phyloP scores from a whole-genome alignment of 2,797 vertebrate genomes.

The Aeoliscus strigatus region DNA sequence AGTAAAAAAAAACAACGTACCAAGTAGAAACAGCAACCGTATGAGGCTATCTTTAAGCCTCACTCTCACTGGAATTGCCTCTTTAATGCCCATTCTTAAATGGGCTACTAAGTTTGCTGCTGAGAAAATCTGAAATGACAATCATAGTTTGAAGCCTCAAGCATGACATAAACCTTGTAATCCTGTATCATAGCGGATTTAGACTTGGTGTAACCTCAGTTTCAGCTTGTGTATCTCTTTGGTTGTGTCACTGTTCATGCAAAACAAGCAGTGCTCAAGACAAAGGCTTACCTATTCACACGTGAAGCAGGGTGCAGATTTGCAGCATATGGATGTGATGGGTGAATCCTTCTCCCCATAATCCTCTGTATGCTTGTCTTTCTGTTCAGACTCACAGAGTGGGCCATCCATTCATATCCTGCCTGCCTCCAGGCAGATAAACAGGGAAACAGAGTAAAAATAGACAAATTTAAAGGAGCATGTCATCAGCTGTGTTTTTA shows the following conservation, averaged over 20 bases:
- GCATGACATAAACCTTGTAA: slow-evolving; percentile 67
- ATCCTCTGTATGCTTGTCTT: slow-evolving; percentile 53
- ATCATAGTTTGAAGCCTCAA: slow-evolving; percentile 59
- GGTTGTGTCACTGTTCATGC: slow-evolving; percentile 44
- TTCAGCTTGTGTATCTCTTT: slow-evolving; percentile 59
- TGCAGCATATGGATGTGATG: slow-evolving; percentile 62
- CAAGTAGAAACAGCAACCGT: too few species aligned
- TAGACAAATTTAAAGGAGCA: too few species aligned
- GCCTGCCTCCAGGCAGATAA: slow-evolving; percentile 49
- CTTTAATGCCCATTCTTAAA: slow-evolving; percentile 47
- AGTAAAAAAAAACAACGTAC: too few species aligned
- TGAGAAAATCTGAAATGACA: slow-evolving; percentile 62
- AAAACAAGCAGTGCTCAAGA: slow-evolving; percentile 53
- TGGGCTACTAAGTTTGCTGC: slow-evolving; percentile 50
- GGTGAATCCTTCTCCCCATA: slow-evolving; percentile 45
- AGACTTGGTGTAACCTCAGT: slow-evolving; percentile 47
- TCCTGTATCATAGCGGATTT: slow-evolving; percentile 64
- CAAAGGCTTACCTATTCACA: slow-evolving; percentile 62
- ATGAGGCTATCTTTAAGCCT: too few species aligned
- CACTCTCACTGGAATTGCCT: slow-evolving; percentile 29
- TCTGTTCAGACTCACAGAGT: slow-evolving; percentile 50
- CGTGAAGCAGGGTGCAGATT: slow-evolving; percentile 58
- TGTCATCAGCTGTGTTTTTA: too few species aligned
- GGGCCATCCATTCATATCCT: slow-evolving; percentile 52
- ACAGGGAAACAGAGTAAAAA: slow-evolving; percentile 19